phyloP scores from a whole-genome alignment of 1,140 invertebrate species.

The Gryon sp. region DNA sequence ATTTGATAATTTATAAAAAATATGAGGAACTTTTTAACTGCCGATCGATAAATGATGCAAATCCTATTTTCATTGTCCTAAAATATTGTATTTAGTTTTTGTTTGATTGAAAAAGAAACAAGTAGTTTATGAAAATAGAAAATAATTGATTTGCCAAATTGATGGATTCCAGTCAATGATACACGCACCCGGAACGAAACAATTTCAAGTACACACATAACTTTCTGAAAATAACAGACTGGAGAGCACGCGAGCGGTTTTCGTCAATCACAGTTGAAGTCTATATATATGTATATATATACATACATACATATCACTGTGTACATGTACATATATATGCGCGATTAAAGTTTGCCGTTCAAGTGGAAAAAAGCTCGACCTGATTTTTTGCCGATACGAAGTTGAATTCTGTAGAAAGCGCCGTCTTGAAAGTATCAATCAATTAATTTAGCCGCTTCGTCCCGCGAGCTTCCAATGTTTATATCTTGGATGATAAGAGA shows the following conservation, averaged over 20 bases:
- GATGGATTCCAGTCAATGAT: constrained; percentile 36
- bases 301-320: too few relatives aligned
- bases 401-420: constrained; percentile 33
- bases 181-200: constrained; percentile 45
- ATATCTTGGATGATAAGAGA: constrained; percentile 52
- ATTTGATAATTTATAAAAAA: too few relatives aligned
- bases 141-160: background rate
- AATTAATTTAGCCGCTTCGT: constrained; percentile 55
- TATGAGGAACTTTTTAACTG: too few relatives aligned
- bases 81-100: too few relatives aligned
- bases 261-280: constrained; percentile 29
- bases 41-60: too few relatives aligned
- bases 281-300: constrained; percentile 13
- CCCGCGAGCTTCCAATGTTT: constrained; percentile 40
- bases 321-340: too few relatives aligned
- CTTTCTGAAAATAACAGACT: constrained; percentile 53
- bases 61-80: too few relatives aligned
- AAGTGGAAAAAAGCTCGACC: constrained; percentile 51
- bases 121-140: too few relatives aligned
- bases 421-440: constrained; percentile 51
- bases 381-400: constrained; percentile 27
- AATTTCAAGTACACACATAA: constrained; percentile 47
- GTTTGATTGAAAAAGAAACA: too few relatives aligned
- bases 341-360: constrained; percentile 19
- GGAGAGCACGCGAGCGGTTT: constrained; percentile 30